Evolutionary conservation across 2,113 vertebrate species (phyloP), one percentile per base, ranked within the genome.

Genomic region (Enhydra lutris): DNA sequence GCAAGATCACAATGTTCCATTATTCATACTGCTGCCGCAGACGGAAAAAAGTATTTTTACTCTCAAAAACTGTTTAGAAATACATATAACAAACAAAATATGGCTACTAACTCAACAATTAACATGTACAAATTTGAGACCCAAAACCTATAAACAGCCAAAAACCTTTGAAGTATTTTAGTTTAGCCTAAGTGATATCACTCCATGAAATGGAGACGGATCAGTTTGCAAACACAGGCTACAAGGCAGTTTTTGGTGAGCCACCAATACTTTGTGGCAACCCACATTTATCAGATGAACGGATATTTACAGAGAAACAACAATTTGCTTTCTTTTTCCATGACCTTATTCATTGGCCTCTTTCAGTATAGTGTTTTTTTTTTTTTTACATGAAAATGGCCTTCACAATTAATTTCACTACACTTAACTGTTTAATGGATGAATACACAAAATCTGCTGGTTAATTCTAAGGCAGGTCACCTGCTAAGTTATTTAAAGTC

Each of bases 81-180:
- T 78, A 97, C 69, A 24, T 0, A 29, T 0, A 3, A 88, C 80
- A 90, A 96, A 89, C 81, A 97, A 95, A 95, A 94, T 42, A 86
- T 55, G 24, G 71, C 57, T 39, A 81, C 81, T 86, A 97, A 96
- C 67, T 94, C 89, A 93, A 92, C 95, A 96, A 95, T 95, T 95
- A 97, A 95, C 86, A 76, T 78, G 67, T 55, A 95, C 91, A 73
- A 91, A 97, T 93, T 91, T 97, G 86, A 98, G 96, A 96, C 14
- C 47, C 74, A 83, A 97, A 97, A 85, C 59, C 86, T 81, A 94
- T 45, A 73, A 93, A 98, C 86, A 97, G 90, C 45, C 81, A 90
- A 93, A 89, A 96, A 17, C 81, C 69, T 97, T 81, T 94, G 52
- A 95, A 96, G 90, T 74, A 93, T 93, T 94, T 79, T 69, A 79